phyloP scores from a whole-genome alignment of 2,888 invertebrate species.

The Apodemia mormo region DNA sequence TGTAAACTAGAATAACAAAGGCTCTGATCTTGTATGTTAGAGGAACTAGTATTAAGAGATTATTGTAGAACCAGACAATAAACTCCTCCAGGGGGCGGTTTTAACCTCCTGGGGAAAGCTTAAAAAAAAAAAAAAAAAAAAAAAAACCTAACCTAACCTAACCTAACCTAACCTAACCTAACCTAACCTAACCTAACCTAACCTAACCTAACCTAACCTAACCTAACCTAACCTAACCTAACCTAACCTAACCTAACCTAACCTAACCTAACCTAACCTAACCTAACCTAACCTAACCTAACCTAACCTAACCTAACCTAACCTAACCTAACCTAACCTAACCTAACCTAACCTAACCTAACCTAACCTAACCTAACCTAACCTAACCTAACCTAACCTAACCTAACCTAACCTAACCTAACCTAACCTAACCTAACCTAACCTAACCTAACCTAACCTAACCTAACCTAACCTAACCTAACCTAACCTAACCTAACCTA shows the following conservation, averaged over 20 bases:
- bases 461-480: conserved; percentile 28
- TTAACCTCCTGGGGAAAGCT: no score
- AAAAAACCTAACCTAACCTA: conserved; percentile 37
- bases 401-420: conserved; percentile 30
- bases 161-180: conserved; percentile 37
- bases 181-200: conserved; percentile 30
- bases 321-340: conserved; percentile 28
- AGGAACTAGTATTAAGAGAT: no score
- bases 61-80: no score
- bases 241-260: conserved; percentile 23
- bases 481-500: conserved; percentile 27
- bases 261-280: conserved; percentile 26
- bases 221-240: conserved; percentile 23
- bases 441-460: conserved; percentile 26
- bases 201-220: conserved; percentile 23
- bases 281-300: conserved; percentile 27
- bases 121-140: no score
- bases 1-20: no score
- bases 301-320: conserved; percentile 30
- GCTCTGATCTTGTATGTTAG: no score
- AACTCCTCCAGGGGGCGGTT: no score
- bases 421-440: conserved; percentile 27
- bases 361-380: conserved; percentile 31
- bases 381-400: conserved; percentile 28
- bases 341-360: conserved; percentile 29